Evolutionary conservation across 1,140 invertebrate genomes (phyloP).

Genomic region (Branchinecta lindahli): DNA sequence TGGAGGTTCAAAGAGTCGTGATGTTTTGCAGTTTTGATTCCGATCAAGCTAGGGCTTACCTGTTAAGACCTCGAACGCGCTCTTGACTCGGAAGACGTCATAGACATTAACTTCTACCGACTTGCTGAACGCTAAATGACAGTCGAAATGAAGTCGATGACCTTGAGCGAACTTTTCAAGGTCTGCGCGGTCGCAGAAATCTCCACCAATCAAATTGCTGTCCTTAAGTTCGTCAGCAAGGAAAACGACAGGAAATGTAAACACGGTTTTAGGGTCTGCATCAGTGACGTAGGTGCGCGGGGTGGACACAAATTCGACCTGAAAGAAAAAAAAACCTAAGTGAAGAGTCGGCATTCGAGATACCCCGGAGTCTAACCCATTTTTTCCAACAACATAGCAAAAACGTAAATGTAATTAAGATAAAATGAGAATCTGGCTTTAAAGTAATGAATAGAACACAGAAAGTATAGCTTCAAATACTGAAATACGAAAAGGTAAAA

Average conservation of each 20-base stretch:
- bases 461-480: no score
- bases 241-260: conserved; percentile 11
- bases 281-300: no score
- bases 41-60: background rate
- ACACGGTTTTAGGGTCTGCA: background rate
- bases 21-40: no score
- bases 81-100: conserved; percentile 16
- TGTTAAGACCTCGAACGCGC: conserved; percentile 14
- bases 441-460: no score
- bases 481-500: no score
- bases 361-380: no score
- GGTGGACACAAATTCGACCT: background rate
- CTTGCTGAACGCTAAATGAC: conserved; percentile 10
- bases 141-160: conserved; percentile 13
- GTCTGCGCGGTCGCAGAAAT: conserved; percentile 12
- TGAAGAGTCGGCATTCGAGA: no score
- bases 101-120: conserved; percentile 17
- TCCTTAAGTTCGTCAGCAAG: background rate
- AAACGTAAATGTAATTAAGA: no score
- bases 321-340: background rate
- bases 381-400: no score
- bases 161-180: conserved; percentile 13
- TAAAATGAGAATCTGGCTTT: no score
- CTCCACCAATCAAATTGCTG: conserved; percentile 16
- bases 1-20: no score